Evolutionary conservation across 2,797 vertebrate genomes (phyloP).

Genomic region (Pitangus sulphuratus): DNA sequence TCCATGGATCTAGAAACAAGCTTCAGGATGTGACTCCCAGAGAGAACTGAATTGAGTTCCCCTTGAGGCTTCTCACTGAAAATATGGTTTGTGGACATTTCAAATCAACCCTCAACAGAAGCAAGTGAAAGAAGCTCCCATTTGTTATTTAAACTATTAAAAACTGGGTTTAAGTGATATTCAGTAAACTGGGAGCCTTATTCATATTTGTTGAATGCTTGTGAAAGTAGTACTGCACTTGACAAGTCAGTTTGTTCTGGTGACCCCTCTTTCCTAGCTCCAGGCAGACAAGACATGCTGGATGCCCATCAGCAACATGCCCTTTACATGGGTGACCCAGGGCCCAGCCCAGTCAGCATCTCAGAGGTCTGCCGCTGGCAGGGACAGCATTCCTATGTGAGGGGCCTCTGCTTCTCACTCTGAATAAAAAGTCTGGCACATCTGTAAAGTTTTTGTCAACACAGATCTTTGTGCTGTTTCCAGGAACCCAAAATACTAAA

Average conservation of each 20-base stretch:
- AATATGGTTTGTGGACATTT: accelerated
- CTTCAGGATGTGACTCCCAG: background rate
- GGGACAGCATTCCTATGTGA: background rate
- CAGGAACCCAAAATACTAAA: constrained; percentile 36
- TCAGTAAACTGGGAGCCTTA: background rate
- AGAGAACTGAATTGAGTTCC: background rate
- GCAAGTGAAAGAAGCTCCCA: background rate
- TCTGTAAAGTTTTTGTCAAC: constrained; percentile 52
- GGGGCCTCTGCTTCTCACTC: background rate
- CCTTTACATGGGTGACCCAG: background rate
- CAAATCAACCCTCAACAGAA: background rate
- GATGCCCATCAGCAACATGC: accelerated
- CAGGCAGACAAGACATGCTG: background rate
- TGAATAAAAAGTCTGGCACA: constrained; percentile 6
- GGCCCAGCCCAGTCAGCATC: no score
- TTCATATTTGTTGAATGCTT: background rate
- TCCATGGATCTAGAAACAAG: background rate
- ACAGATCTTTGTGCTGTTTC: constrained; percentile 47
- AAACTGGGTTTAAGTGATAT: background rate
- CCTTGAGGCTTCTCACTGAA: background rate
- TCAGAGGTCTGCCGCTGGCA: background rate
- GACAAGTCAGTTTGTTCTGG: background rate
- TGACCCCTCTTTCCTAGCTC: background rate
- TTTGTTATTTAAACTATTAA: background rate
- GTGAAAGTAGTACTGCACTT: background rate